Conservation (phyloP, 2,888 invertebrate species). For the Himalopsyche tibetana region DNA sequence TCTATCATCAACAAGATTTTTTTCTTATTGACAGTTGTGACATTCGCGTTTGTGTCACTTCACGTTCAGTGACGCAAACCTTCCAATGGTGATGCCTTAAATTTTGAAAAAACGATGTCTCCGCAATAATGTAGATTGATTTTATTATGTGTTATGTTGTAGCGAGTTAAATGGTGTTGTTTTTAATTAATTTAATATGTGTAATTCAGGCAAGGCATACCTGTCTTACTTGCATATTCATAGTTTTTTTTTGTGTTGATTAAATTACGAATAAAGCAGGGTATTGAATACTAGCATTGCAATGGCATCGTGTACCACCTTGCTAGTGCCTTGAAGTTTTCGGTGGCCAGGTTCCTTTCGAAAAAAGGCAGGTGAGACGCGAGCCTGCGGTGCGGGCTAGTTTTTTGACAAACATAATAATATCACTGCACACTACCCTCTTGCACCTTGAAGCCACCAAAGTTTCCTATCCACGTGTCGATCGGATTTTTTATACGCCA, state of each 20-base stretch:
- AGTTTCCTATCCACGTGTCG: conserved; percentile 40
- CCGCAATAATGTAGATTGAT: too few relatives aligned
- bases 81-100: too few relatives aligned
- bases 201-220: too few relatives aligned
- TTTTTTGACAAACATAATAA: conserved; percentile 36
- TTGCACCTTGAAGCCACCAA: conserved; percentile 34
- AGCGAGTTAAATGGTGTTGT: too few relatives aligned
- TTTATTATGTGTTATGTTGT: too few relatives aligned
- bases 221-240: too few relatives aligned
- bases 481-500: conserved; percentile 35
- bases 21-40: too few relatives aligned
- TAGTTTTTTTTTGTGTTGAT: background rate
- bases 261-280: conserved; percentile 6
- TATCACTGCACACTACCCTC: conserved; percentile 7
- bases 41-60: too few relatives aligned
- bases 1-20: too few relatives aligned
- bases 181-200: too few relatives aligned
- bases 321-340: background rate
- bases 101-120: too few relatives aligned
- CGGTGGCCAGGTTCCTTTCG: conserved; percentile 22
- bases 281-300: background rate
- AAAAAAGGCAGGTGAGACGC: conserved; percentile 29
- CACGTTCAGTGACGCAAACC: too few relatives aligned
- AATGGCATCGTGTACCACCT: conserved; percentile 1
- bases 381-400: conserved; percentile 35